Evolutionary conservation across 2,113 vertebrate species (phyloP).

Genomic region (Pycnonotus jocosus): DNA sequence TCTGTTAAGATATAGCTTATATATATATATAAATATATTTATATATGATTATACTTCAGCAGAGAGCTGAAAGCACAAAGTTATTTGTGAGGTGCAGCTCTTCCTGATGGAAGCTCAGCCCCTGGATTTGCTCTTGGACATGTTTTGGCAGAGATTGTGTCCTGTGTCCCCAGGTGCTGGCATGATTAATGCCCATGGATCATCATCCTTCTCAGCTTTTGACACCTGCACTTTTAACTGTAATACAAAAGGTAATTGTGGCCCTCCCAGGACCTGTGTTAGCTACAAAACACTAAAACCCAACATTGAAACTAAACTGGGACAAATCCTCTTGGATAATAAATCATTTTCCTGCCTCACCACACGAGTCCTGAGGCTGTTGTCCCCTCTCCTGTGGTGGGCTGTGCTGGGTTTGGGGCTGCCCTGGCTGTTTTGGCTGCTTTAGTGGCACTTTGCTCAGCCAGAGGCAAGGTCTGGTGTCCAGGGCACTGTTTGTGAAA

Average conservation of each 20-base stretch:
- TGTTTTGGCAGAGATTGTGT: neutral
- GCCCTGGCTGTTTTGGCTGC: fast-evolving
- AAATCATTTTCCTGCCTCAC: neutral
- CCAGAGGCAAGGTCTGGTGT: neutral
- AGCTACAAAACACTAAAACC: neutral
- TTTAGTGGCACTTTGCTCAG: neutral
- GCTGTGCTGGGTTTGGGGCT: neutral
- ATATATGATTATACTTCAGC: neutral
- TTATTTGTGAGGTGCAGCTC: neutral
- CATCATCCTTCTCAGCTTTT: neutral
- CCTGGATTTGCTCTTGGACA: neutral
- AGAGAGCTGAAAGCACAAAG: neutral
- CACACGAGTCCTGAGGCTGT: fast-evolving
- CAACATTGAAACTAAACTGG: neutral
- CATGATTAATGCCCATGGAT: neutral
- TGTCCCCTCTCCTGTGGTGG: neutral
- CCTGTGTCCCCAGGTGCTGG: neutral
- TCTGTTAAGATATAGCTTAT: neutral
- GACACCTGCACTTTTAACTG: neutral
- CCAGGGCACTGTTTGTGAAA: neutral
- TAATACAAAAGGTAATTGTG: neutral
- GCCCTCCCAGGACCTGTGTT: neutral
- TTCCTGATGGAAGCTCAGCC: neutral
- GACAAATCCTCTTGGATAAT: neutral
- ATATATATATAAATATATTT: neutral